Conservation (phyloP, 2,113 vertebrate species). For the Platycercus adscitus region DNA sequence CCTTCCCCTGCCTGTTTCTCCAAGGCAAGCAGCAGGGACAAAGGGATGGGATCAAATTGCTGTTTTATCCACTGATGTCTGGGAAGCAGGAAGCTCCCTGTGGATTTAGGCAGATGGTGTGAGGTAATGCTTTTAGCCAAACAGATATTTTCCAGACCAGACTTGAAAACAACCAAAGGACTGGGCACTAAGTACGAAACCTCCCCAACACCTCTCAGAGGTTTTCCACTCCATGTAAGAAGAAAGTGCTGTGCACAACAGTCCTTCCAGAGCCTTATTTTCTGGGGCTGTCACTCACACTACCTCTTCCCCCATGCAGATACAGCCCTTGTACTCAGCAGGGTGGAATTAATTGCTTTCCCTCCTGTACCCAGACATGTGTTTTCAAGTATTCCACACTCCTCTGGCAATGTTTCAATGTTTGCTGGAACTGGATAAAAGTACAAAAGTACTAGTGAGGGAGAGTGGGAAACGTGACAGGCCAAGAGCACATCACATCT, state of each 20-base stretch:
- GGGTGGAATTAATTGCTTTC: background rate
- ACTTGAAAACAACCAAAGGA: background rate
- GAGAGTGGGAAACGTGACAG: background rate
- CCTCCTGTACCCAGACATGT: background rate
- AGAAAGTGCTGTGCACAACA: background rate
- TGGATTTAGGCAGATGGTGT: background rate
- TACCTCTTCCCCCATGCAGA: background rate
- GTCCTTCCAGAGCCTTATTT: background rate
- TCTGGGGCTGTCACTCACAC: background rate
- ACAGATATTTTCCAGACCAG: background rate
- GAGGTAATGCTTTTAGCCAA: background rate
- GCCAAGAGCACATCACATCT: background rate
- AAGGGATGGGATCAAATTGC: background rate
- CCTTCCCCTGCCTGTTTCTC: background rate
- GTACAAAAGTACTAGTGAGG: background rate
- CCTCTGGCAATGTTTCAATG: background rate
- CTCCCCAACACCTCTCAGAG: background rate
- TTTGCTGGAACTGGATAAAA: slow-evolving; percentile 3
- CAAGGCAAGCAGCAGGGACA: background rate
- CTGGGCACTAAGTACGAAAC: background rate
- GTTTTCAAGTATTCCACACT: background rate
- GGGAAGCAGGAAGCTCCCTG: background rate
- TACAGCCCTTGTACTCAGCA: background rate
- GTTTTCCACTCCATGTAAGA: background rate
- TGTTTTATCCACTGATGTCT: background rate